Conservation (phyloP, 2,113 vertebrate genomes). For the Uropsilus gracilis region DNA sequence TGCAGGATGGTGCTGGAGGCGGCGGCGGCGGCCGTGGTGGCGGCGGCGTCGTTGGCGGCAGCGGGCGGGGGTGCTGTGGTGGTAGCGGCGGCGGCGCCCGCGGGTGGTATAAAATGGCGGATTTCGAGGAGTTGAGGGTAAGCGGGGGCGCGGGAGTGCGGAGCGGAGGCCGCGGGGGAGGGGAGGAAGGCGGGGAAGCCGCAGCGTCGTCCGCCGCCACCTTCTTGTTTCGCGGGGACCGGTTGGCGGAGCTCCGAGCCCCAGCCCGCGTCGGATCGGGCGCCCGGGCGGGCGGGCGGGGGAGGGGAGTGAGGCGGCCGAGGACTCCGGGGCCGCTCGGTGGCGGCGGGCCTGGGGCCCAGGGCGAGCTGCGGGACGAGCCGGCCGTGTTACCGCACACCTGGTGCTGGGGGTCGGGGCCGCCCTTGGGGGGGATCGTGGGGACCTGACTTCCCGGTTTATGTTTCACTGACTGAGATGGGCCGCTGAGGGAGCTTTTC, state of each 20-base stretch:
- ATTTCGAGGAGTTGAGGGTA: slow-evolving; percentile 90
- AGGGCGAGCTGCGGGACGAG: neutral
- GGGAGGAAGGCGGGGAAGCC: slow-evolving; percentile 24
- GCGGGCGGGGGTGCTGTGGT: slow-evolving; percentile 58
- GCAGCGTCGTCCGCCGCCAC: slow-evolving; percentile 31
- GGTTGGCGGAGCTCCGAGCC: neutral
- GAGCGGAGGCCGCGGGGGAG: slow-evolving; percentile 55
- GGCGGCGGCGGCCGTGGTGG: slow-evolving; percentile 67
- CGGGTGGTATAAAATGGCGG: slow-evolving; percentile 90
- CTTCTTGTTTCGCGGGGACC: neutral
- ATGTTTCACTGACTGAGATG: neutral
- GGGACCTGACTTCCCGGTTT: neutral
- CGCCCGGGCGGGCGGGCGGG: neutral
- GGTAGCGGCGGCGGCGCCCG: slow-evolving; percentile 75
- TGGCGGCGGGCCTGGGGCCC: neutral
- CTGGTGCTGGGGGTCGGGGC: slow-evolving; percentile 3
- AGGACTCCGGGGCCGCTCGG: neutral
- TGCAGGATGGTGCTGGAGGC: slow-evolving; percentile 74
- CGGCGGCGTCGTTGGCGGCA: slow-evolving; percentile 52
- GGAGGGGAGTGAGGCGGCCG: neutral
- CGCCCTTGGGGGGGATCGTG: neutral
- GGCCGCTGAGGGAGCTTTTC: neutral
- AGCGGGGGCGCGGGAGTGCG: slow-evolving; percentile 70
- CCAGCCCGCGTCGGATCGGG: neutral
- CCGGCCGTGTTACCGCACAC: neutral